Evolutionary conservation across 2,888 invertebrate genomes (phyloP).

Genomic region (Lepidochrysops patricia): DNA sequence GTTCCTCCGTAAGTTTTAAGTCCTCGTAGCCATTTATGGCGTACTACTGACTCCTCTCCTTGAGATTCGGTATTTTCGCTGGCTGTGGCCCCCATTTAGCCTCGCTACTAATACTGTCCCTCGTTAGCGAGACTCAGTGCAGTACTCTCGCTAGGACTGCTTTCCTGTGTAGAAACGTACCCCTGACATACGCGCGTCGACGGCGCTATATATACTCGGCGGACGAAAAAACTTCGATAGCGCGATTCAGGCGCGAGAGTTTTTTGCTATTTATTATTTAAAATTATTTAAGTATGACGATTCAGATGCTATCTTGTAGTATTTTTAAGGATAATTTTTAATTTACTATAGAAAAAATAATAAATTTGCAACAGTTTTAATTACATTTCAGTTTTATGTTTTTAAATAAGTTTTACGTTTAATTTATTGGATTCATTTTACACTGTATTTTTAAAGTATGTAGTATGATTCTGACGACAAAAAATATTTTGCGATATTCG

Average conservation of each 20-base stretch:
- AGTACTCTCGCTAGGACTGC: slow-evolving; percentile 27
- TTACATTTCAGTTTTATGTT: too few relatives aligned
- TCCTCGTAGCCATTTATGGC: too few relatives aligned
- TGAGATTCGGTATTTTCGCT: neutral
- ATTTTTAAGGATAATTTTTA: too few relatives aligned
- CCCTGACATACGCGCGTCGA: slow-evolving; percentile 25
- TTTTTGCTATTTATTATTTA: neutral
- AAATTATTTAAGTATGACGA: neutral
- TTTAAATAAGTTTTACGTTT: too few relatives aligned
- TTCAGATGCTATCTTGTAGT: too few relatives aligned
- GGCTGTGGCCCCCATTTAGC: neutral
- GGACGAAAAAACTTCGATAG: slow-evolving; percentile 9
- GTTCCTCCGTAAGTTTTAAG: too few relatives aligned
- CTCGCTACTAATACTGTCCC: slow-evolving; percentile 15
- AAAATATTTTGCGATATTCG: too few relatives aligned
- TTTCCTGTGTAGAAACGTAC: neutral
- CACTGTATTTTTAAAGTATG: too few relatives aligned
- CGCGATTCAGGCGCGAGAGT: slow-evolving; percentile 15
- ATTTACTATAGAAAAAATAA: too few relatives aligned
- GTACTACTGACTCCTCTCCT: neutral
- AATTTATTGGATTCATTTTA: too few relatives aligned
- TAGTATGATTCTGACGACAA: too few relatives aligned
- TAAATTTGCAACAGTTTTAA: too few relatives aligned
- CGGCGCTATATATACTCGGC: slow-evolving; percentile 14
- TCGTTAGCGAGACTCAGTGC: slow-evolving; percentile 29